Conservation (phyloP, 2,888 invertebrate species). For the Caenorhabditis sp. region DNA sequence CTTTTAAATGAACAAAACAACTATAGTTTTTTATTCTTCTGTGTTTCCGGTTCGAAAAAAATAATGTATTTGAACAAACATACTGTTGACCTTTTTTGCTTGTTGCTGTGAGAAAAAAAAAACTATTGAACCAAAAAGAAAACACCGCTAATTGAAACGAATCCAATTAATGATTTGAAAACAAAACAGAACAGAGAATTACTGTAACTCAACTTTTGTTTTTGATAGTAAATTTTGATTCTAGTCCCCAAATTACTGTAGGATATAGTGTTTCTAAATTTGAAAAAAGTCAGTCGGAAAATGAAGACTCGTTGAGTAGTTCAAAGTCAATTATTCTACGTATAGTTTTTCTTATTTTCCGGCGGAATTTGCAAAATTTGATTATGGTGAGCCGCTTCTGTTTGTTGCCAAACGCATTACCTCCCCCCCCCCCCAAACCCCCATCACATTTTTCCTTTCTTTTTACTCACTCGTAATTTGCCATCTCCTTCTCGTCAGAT, state of each 20-base stretch:
- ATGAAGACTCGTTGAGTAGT: too few species aligned
- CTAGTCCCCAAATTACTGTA: too few species aligned
- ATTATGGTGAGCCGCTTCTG: conserved; percentile 4
- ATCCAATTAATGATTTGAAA: background rate
- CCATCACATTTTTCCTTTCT: conserved; percentile 14
- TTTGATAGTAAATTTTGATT: too few species aligned
- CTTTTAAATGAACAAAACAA: background rate
- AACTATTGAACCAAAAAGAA: background rate
- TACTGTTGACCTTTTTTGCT: background rate
- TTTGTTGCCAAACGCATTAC: background rate
- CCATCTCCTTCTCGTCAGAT: background rate
- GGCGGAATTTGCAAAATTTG: conserved; percentile 22
- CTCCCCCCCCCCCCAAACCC: background rate
- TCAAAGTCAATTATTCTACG: background rate
- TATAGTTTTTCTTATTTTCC: background rate
- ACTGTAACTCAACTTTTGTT: too few species aligned
- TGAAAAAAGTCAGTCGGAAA: too few species aligned
- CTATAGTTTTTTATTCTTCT: background rate
- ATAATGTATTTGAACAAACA: background rate
- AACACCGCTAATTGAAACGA: background rate
- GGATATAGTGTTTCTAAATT: too few species aligned
- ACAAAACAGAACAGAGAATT: too few species aligned
- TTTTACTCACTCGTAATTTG: conserved; percentile 15
- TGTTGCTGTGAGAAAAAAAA: background rate
- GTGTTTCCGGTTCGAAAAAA: background rate